A percentile compares a stretch with the other conserved stretches of the same genome.
Conservation (phyloP, 2,797 vertebrate species). For the Epinephelus malabaricus region DNA sequence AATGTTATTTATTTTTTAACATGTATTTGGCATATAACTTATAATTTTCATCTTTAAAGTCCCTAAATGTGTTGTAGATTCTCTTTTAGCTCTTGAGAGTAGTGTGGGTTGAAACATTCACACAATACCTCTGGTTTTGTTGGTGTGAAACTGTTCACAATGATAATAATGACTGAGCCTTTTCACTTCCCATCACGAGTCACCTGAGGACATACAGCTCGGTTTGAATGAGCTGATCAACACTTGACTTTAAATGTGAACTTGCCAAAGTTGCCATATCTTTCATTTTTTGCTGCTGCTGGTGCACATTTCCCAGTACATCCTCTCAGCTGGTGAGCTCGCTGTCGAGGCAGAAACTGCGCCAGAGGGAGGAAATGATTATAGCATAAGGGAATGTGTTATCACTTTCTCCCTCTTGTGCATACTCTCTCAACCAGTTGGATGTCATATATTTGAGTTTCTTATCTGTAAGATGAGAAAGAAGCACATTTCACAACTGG, state of each 20-base stretch:
- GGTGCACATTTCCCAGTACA: slow-evolving; percentile 66
- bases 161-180: slow-evolving; percentile 43
- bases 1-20: neutral
- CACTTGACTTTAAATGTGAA: slow-evolving; percentile 24
- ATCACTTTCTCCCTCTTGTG: slow-evolving; percentile 76
- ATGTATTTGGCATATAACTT: neutral
- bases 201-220: slow-evolving; percentile 38
- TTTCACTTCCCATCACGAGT: slow-evolving; percentile 59
- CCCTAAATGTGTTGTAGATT: neutral
- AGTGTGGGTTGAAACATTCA: slow-evolving; percentile 13
- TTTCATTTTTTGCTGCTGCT: slow-evolving; percentile 36
- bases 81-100: slow-evolving; percentile 17
- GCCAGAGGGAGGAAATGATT: slow-evolving; percentile 82
- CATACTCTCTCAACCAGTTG: slow-evolving; percentile 51
- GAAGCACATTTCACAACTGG: slow-evolving; percentile 58
- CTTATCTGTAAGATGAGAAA: slow-evolving; percentile 72
- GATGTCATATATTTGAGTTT: slow-evolving; percentile 62
- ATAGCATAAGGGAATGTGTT: slow-evolving; percentile 82
- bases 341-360: slow-evolving; percentile 71
- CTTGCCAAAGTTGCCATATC: slow-evolving; percentile 17
- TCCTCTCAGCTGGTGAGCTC: slow-evolving; percentile 76
- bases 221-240: slow-evolving; percentile 35
- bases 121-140: slow-evolving; percentile 19
- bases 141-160: slow-evolving; percentile 44
- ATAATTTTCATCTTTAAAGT: neutral